These are phyloP conservation scores for Nephrotoma flavescens DNA, from an alignment of 2,888 invertebrate species.

Conservation along the genomic window DNA sequence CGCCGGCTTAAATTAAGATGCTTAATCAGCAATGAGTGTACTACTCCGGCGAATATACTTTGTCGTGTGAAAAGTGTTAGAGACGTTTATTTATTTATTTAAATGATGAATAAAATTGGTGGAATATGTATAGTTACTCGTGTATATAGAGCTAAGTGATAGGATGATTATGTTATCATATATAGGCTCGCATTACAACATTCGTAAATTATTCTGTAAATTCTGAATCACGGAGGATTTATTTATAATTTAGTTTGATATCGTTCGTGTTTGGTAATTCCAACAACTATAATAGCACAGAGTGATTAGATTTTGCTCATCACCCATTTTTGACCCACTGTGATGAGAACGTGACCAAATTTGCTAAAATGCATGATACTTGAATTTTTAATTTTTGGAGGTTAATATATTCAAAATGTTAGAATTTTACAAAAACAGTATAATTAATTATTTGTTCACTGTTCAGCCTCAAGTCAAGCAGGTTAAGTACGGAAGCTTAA, in stretches of 20 bases:
- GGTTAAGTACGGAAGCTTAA: too few relatives aligned
- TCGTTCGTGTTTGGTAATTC: too few relatives aligned
- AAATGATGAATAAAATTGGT: neutral
- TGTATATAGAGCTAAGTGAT: neutral
- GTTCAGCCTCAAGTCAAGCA: too few relatives aligned
- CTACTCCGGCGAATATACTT: neutral
- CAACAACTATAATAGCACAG: too few relatives aligned
- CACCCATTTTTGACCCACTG: too few relatives aligned
- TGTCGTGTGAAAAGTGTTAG: neutral
- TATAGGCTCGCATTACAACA: neutral
- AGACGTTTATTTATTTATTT: neutral
- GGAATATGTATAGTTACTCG: neutral
- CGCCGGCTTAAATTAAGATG: neutral
- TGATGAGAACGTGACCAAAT: too few relatives aligned
- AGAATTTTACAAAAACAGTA: too few relatives aligned
- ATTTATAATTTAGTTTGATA: neutral
- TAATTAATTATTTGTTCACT: too few relatives aligned
- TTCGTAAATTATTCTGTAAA: neutral
- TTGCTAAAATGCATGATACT: too few relatives aligned
- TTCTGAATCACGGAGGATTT: neutral
- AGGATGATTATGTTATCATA: neutral
- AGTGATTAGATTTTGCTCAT: too few relatives aligned
- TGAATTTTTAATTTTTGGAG: too few relatives aligned
- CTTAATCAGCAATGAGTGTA: neutral
- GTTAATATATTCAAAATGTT: too few relatives aligned